Evolutionary conservation across 2,113 vertebrate genomes (phyloP).

Genomic region (Anolis sagrei): DNA sequence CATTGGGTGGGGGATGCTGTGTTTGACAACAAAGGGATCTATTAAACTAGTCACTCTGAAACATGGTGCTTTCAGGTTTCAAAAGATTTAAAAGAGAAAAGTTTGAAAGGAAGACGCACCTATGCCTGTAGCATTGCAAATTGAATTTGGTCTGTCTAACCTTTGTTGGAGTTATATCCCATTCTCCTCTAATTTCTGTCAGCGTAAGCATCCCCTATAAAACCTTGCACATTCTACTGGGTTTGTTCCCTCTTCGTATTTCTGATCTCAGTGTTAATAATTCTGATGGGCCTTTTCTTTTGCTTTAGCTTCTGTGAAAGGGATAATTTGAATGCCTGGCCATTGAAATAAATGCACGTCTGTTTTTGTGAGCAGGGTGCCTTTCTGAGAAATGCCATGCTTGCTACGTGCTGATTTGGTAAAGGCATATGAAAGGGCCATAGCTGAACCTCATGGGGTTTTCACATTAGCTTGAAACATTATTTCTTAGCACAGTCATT

Average conservation of each 20-base stretch:
- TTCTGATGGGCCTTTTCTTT: slow-evolving; percentile 2
- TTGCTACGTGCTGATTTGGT: background rate
- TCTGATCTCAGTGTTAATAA: background rate
- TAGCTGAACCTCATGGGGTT: background rate
- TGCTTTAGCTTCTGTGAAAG: background rate
- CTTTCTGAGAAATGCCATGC: background rate
- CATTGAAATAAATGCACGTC: background rate
- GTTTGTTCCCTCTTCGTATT: background rate
- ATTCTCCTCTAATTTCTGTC: fast-evolving
- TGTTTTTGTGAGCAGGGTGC: fast-evolving
- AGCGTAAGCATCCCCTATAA: slow-evolving; percentile 19
- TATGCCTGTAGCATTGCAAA: too few relatives aligned
- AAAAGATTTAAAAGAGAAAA: too few relatives aligned
- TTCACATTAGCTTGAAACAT: slow-evolving; percentile 4
- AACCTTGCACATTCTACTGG: background rate
- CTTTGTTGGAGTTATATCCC: too few relatives aligned
- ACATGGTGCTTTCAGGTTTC: too few relatives aligned
- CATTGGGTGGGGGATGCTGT: too few relatives aligned
- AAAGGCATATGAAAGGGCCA: fast-evolving
- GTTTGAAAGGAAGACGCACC: too few relatives aligned
- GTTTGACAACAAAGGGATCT: too few relatives aligned
- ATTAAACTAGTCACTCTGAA: too few relatives aligned
- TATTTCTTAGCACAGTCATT: slow-evolving; percentile 50
- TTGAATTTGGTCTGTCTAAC: too few relatives aligned
- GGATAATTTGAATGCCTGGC: slow-evolving; percentile 10